These are phyloP conservation scores for Chiloscyllium punctatum DNA, from an alignment of 2,797 vertebrate genomes.

Conservation along the genomic window DNA sequence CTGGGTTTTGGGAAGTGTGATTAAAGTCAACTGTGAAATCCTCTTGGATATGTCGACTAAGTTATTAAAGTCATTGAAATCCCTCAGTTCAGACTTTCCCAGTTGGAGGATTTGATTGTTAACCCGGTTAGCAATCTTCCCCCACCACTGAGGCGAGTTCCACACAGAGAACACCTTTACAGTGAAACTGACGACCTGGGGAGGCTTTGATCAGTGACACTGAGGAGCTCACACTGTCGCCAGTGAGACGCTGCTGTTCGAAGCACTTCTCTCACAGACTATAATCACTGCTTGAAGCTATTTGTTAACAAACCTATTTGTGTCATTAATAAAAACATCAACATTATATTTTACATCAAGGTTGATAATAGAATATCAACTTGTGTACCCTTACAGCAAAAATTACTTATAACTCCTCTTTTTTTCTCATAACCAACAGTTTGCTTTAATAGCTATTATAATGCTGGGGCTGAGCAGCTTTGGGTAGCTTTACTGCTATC, in stretches of 20 bases:
- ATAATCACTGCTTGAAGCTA: neutral
- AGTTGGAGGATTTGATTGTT: neutral
- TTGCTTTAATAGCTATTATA: too few species aligned
- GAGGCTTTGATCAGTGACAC: too few species aligned
- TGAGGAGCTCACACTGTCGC: neutral
- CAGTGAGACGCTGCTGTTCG: too few species aligned
- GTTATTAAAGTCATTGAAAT: neutral
- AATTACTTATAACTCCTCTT: too few species aligned
- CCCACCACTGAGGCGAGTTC: neutral
- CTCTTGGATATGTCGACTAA: neutral
- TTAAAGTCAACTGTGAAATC: neutral
- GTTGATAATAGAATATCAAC: neutral
- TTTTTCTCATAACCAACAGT: too few species aligned
- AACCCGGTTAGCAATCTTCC: neutral
- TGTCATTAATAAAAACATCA: neutral
- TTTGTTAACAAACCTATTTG: neutral
- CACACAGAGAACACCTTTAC: neutral
- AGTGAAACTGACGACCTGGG: neutral
- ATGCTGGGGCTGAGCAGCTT: too few species aligned
- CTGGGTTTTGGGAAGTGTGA: neutral
- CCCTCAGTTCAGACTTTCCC: neutral
- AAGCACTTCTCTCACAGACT: neutral
- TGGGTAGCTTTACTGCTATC: too few species aligned
- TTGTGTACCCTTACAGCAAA: too few species aligned
- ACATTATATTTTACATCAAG: neutral